phyloP scores from a whole-genome alignment of 1,140 invertebrate species.

The Drosophila lowei region DNA sequence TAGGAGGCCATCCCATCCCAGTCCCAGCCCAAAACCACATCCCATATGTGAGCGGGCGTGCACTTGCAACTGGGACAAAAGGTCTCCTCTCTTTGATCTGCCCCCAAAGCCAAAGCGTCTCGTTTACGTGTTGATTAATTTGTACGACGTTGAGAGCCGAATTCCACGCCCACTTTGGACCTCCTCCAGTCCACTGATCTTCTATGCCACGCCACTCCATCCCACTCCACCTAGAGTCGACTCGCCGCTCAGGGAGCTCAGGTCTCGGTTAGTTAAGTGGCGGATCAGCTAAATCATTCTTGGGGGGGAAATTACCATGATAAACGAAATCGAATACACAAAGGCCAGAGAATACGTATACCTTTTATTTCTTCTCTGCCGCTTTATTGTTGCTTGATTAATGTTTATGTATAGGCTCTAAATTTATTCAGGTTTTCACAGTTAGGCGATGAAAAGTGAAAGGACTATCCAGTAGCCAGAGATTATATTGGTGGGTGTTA shows the following conservation, averaged over 20 bases:
- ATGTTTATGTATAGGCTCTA: slow-evolving; percentile 53
- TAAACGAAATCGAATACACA: slow-evolving; percentile 36
- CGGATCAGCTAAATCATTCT: slow-evolving; percentile 18
- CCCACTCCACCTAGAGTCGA: slow-evolving; percentile 4
- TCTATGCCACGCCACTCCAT: background rate
- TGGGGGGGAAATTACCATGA: slow-evolving; percentile 50
- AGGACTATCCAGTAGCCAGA: slow-evolving; percentile 53
- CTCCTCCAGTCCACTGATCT: slow-evolving; percentile 19
- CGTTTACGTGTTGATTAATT: slow-evolving; percentile 76
- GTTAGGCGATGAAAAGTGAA: slow-evolving; percentile 68
- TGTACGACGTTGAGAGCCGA: slow-evolving; percentile 62
- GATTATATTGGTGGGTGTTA: slow-evolving; percentile 37
- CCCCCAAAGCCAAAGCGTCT: slow-evolving; percentile 27
- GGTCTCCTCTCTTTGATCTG: slow-evolving; percentile 54
- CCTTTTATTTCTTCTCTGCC: slow-evolving; percentile 29
- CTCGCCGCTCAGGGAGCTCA: slow-evolving; percentile 29
- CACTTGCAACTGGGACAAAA: slow-evolving; percentile 62
- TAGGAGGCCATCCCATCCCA: slow-evolving; percentile 43
- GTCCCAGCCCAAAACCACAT: slow-evolving; percentile 3
- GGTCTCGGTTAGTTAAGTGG: slow-evolving; percentile 2
- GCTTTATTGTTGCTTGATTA: slow-evolving; percentile 62
- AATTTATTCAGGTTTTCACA: slow-evolving; percentile 33
- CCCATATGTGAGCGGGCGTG: slow-evolving; percentile 52
- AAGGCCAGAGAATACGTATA: slow-evolving; percentile 8
- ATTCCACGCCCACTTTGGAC: slow-evolving; percentile 58